phyloP scores from a whole-genome alignment of 2,113 vertebrate genomes.

The Calidris pygmaea region DNA sequence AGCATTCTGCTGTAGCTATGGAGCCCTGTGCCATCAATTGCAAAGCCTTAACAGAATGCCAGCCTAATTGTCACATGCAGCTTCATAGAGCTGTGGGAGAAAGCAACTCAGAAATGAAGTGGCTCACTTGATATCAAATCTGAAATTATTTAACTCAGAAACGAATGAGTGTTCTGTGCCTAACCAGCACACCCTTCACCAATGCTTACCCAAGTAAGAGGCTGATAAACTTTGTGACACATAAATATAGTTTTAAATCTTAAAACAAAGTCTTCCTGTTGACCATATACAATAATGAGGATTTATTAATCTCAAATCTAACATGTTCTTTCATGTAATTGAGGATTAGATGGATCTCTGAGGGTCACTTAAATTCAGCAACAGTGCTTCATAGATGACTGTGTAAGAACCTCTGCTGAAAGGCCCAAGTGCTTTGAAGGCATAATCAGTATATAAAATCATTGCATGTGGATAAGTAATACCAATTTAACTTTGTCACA shows the following conservation, averaged over 20 bases:
- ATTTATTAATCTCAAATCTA: background rate
- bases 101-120: background rate
- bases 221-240: background rate
- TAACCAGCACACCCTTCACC: background rate
- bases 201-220: background rate
- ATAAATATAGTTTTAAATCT: background rate
- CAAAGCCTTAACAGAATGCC: background rate
- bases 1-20: background rate
- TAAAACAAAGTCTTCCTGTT: background rate
- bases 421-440: background rate
- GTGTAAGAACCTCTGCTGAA: background rate
- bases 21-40: background rate
- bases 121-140: background rate
- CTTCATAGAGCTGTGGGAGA: background rate
- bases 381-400: background rate
- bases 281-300: background rate
- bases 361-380: background rate
- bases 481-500: background rate
- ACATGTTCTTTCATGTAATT: background rate
- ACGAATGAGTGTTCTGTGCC: background rate
- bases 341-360: background rate
- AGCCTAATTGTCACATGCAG: background rate
- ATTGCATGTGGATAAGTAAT: background rate
- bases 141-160: background rate
- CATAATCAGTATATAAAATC: background rate